Evolutionary conservation across 2,888 invertebrate species (phyloP), one percentile per base, ranked within the genome.

Genomic region (Herminia tarsipennalis): DNA sequence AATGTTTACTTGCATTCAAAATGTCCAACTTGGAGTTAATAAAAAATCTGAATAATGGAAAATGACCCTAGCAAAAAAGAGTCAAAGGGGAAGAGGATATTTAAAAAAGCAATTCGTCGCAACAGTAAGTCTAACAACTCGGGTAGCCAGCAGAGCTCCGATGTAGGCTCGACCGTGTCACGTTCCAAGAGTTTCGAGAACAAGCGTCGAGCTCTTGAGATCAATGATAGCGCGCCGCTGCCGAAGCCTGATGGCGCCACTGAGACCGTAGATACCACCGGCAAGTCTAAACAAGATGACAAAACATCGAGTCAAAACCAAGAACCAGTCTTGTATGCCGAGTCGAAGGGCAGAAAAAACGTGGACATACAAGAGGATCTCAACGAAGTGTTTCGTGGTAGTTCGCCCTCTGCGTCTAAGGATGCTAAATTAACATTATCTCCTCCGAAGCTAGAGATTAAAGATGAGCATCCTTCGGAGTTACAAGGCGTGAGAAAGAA

Each of bases 61-160:
- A 86, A 89, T 89, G 89, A 90, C 78, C 86, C 88, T 64, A 87
- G 78, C 62, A 88, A 90, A 74, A 90, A 89, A 66, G 89, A 88
- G 63, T 88, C 88, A 22, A 89, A 87, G 71, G 89, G 88, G 59
- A 91, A 89, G 76, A 81, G 88, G 70, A 75, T 89, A 66, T 75
- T 88, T 32, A 90, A 89, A 69, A 90, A 87, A 74, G 86, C 83
- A 46, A 67, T 85, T 57, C 79, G 90, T 32, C 83, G 89, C 20
- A 85, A 72, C 54, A 89, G 88, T 62, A 88, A 88, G 66, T 78
- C 85, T 14, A 79, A 61, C 47, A 87, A 77, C 63, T n/a, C n/a
- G n/a, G n/a, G n/a, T n/a, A 78, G 66, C 56, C 82, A 81, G 41
- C 83, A 86, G 51, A 77, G 65, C 44, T 78, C 81, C 8, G 85